Base-by-base conservation (phyloP, 2,888 invertebrate genomes). In the Drosophila phalerata region DNA sequence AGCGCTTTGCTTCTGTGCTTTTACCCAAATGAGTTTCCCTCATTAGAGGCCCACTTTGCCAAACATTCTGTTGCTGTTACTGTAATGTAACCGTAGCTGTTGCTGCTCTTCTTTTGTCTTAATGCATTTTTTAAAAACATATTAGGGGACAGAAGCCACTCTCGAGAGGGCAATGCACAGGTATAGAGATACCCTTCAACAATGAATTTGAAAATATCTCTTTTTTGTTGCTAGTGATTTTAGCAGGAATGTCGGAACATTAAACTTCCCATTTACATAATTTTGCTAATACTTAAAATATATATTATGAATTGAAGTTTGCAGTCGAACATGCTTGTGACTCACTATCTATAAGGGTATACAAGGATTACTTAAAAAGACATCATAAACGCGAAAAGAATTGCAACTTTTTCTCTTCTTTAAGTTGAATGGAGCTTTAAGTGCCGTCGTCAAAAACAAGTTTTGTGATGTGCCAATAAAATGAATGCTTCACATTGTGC, bases 1-100 rank as follows among this genome's bases (percentile, higher is more conserved):
- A 76, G 73, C 69, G 76, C 79, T 68, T 74, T 55, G 69, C 69
- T 67, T 73, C 77, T 72, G 70, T 81, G 88, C 88, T 85, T 81
- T 85, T 85, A 86, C 68, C 79, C 85, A 85, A 88, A 88, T 85
- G 85, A 85, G 89, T 86, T 85, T 86, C 79, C 70, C 87, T 85
- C 88, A 85, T 85, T 85, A 85, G 72, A 77, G 79, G 47, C 73
- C 69, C 69, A 70, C 78, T 60, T 69, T 63, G 48, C 53, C 65
- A 57, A 49, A 34, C 65, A 73, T 56, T 67, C 77, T 37, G 53
- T 57, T 28, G 53, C 32, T 19, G 52, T 51, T 58, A 5, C 25
- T 25, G 25, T 25, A 25, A 25, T 32, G 32, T 13, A 30, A 3
- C 30, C 2, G 30, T 8, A 15, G 25, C 37, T 40, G n/a, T 32